Percentiles rank a stretch among this genome's conserved stretches.
Evolutionary conservation across 1,140 invertebrate species (phyloP).

Genomic region (Cyrtorhinus lividipennis): DNA sequence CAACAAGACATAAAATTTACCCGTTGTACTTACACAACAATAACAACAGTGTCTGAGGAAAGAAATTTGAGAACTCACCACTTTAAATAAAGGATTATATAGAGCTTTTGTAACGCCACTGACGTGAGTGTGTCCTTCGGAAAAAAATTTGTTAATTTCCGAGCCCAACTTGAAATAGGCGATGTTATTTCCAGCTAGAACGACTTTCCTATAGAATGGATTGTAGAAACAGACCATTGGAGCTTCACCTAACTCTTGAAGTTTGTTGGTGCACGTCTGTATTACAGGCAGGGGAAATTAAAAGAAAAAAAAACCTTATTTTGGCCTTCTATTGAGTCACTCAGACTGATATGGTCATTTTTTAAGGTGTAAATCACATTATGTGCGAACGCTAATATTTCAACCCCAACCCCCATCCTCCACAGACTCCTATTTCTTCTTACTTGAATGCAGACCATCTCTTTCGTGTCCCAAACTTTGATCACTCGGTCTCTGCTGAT

Average conservation of each 20-base stretch:
- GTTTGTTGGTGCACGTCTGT: background rate
- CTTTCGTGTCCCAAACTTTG: conserved; percentile 50
- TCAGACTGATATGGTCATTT: too few species aligned
- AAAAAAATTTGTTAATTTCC: background rate
- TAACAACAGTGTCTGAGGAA: too few species aligned
- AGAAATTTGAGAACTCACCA: conserved; percentile 29
- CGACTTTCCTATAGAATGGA: background rate
- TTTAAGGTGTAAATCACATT: too few species aligned
- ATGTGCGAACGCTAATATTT: too few species aligned
- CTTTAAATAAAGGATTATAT: conserved; percentile 51
- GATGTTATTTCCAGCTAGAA: background rate
- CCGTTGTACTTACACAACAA: too few species aligned
- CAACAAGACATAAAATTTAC: background rate
- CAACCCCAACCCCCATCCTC: too few species aligned
- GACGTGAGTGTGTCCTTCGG: conserved; percentile 38
- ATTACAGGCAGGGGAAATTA: too few species aligned
- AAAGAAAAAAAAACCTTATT: background rate
- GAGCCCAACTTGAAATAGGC: conserved; percentile 3
- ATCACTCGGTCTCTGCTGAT: conserved; percentile 48
- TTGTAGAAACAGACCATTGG: conserved; percentile 12
- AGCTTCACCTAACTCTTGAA: background rate
- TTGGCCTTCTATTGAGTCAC: too few species aligned
- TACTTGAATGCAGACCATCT: conserved; percentile 42
- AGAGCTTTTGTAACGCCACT: conserved; percentile 37
- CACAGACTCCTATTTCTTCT: too few species aligned